Base-by-base conservation (phyloP, 2,113 vertebrate species). In the Pandion haliaetus region DNA sequence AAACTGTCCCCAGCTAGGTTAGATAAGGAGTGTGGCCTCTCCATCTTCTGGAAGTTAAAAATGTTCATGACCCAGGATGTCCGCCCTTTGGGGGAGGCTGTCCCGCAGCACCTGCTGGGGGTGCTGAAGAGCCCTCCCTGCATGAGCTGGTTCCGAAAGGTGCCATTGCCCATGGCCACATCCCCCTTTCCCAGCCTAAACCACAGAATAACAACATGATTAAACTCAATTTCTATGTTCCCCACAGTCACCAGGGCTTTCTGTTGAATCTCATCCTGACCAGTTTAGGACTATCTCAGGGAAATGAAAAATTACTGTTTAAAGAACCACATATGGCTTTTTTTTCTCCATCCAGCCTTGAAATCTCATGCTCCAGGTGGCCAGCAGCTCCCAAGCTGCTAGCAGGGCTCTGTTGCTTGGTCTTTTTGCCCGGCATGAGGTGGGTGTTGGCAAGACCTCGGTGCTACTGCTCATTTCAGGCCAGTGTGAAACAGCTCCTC, bases 61-160 rank as follows among this genome's bases (percentile, higher is more conserved):
- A 24, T 18, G 18, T 6, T 52, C 26, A 3, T 38, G 36, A 20
- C 44, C 14, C 3, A 0, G 81, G 67, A 31, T 2, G 0, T 0
- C 12, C 4, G 9, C 8, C 50, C 47, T 36, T 16, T 17, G 45
- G 44, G 61, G 38, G 26, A 90, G 42, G 83, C 15, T 49, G 40
- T 49, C 6, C 57, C 1, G 2, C 58, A 38, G 74, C 7, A 1
- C 65, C 40, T 1, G 2, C 45, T 19, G 4, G 32, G 77, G 73
- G 76, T 69, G 85, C 57, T 58, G 63, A 84, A 79, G 28, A 34
- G 16, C 78, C 9, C 29, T 47, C 18, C 8, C 24, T 1, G 3
- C 28, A 14, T 12, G 24, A 62, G 16, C 13, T 12, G 50, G 20
- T 42, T 74, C 66, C 0, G 0, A 25, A 17, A 2, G 61, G 12